Conservation (phyloP, 92 coral and sea anemone species). For the Umimayanthus chanpuru region DNA sequence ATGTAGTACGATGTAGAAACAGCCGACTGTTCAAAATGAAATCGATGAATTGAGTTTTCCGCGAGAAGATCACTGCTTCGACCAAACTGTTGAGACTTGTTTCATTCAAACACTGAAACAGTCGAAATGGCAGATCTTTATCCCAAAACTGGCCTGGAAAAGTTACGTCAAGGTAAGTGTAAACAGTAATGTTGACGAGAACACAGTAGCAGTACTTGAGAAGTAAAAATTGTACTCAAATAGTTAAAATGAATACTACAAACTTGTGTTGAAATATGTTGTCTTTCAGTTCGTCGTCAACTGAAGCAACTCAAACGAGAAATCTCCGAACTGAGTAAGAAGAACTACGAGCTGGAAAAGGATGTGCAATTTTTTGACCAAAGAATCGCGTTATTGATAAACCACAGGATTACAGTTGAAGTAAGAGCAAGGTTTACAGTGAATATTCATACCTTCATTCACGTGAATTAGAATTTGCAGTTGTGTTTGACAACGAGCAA, state of each 20-base stretch:
- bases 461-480: neutral
- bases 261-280: neutral
- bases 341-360: constrained; percentile 91
- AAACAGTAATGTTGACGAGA: neutral
- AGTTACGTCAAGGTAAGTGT: constrained; percentile 33
- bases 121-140: constrained; percentile 21
- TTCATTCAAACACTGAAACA: constrained; percentile 10
- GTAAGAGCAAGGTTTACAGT: constrained; percentile 47
- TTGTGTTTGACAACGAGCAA: neutral
- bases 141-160: constrained; percentile 40
- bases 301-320: constrained; percentile 82
- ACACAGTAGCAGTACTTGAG: neutral
- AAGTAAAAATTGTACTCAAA: neutral
- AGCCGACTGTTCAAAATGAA: neutral
- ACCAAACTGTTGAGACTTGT: neutral
- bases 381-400: constrained; percentile 92
- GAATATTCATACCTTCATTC: neutral
- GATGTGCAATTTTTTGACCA: constrained; percentile 96
- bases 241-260: neutral
- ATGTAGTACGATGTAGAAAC: constrained; percentile 25
- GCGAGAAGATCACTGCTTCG: constrained; percentile 19
- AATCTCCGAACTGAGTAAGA: constrained; percentile 91
- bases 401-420: constrained; percentile 94
- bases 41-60: neutral
- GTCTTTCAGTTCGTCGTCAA: constrained; percentile 77